phyloP scores from a whole-genome alignment of 2,888 invertebrate species.

The Gonocerus acuteangulatus region DNA sequence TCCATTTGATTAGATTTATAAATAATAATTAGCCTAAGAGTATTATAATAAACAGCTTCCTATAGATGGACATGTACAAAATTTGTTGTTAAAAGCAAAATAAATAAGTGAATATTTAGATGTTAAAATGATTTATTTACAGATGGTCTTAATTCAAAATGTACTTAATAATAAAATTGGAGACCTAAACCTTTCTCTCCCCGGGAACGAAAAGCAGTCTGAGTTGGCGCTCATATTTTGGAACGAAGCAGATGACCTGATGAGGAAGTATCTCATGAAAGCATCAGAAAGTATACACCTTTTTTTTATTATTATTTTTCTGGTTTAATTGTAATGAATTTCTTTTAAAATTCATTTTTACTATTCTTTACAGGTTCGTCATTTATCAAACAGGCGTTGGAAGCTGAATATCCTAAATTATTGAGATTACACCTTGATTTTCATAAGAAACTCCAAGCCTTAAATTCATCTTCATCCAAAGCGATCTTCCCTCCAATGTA shows the following conservation, averaged over 20 bases:
- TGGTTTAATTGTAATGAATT: not conserved
- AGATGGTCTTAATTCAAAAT: conserved; percentile 48
- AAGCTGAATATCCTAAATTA: conserved; percentile 79
- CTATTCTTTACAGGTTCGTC: conserved; percentile 41
- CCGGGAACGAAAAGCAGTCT: conserved; percentile 29
- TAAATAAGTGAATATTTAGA: no score
- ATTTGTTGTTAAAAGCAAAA: no score
- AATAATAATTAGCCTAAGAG: no score
- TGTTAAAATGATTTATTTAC: no score
- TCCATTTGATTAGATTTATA: no score
- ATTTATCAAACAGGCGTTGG: conserved; percentile 69
- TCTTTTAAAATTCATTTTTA: not conserved
- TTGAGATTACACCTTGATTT: conserved; percentile 73
- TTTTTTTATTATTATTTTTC: not conserved
- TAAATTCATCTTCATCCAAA: conserved; percentile 23
- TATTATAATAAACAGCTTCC: no score
- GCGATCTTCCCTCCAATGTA: conserved; percentile 31
- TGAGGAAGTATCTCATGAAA: conserved; percentile 42
- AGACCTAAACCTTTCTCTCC: conserved; percentile 16
- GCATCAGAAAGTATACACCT: conserved; percentile 43
- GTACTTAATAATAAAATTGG: conserved; percentile 43
- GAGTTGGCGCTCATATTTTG: conserved; percentile 50
- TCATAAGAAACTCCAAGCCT: conserved; percentile 55
- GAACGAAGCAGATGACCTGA: conserved; percentile 46
- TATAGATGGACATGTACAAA: no score